Conservation (phyloP, 2,797 vertebrate species). For the Poecilia velifera region DNA sequence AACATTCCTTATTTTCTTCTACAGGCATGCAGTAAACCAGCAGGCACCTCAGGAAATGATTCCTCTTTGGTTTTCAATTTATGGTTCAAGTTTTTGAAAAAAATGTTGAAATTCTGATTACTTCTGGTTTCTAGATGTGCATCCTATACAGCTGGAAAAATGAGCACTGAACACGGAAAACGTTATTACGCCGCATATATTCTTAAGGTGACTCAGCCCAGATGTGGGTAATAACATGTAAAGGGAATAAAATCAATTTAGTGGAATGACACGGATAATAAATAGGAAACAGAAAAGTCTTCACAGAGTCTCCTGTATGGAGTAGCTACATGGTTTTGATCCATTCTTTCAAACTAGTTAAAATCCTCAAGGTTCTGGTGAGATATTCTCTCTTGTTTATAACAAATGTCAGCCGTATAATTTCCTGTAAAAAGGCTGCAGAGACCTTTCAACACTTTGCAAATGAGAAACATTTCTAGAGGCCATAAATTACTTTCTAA, state of each 20-base stretch:
- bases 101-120: neutral
- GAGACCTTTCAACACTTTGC: neutral
- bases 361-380: neutral
- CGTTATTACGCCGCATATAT: neutral
- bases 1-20: slow-evolving; percentile 43
- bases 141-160: neutral
- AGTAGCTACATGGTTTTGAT: neutral
- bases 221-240: neutral
- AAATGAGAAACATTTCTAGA: neutral
- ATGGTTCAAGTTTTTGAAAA: neutral
- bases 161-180: neutral
- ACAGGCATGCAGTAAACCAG: slow-evolving; percentile 31
- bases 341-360: neutral
- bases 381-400: neutral
- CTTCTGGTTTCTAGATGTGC: neutral
- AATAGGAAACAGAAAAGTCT: neutral
- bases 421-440: neutral
- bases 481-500: neutral
- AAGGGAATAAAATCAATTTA: neutral
- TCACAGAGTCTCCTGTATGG: neutral
- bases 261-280: neutral
- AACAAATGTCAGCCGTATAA: neutral
- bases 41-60: neutral
- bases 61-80: neutral
- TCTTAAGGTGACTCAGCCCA: neutral